A percentile compares a stretch with the other conserved stretches of the same genome.
Conservation (phyloP, 2,888 invertebrate genomes). For the Gerris lacustris region DNA sequence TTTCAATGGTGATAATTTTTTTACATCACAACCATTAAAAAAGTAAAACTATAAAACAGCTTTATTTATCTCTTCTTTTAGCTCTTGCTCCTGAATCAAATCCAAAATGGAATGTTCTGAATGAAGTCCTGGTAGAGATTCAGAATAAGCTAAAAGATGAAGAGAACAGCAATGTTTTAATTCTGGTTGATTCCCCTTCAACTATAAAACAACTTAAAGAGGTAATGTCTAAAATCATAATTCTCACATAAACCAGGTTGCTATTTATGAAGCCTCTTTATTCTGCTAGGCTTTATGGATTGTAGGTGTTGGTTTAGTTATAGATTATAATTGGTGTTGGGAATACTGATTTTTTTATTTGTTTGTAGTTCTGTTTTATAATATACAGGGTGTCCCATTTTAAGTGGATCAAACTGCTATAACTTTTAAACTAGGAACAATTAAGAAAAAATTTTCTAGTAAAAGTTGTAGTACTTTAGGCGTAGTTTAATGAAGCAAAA, state of each 20-base stretch:
- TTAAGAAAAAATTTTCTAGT: too few species aligned
- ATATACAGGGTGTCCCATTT: too few species aligned
- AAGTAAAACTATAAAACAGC: background rate
- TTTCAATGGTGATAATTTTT: background rate
- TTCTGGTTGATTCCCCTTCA: conserved; percentile 70
- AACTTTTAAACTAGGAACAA: too few species aligned
- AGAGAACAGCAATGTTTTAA: conserved; percentile 53
- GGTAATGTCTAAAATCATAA: conserved; percentile 26
- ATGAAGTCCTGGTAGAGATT: conserved; percentile 74
- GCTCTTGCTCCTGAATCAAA: conserved; percentile 57
- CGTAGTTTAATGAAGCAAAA: too few species aligned
- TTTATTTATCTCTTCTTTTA: background rate
- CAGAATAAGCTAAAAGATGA: conserved; percentile 46
- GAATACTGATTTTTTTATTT: too few species aligned
- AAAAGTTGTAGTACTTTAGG: too few species aligned
- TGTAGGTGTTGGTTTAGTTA: too few species aligned
- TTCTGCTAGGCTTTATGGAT: too few species aligned
- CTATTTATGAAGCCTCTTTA: too few species aligned
- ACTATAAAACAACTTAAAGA: conserved; percentile 68
- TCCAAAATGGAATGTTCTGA: conserved; percentile 80
- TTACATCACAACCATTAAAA: background rate
- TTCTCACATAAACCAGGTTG: background rate
- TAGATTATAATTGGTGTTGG: too few species aligned
- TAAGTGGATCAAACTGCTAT: too few species aligned
- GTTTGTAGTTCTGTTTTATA: too few species aligned